phyloP scores from a whole-genome alignment of 2,888 invertebrate genomes.

The Ectemnius lituratus region DNA sequence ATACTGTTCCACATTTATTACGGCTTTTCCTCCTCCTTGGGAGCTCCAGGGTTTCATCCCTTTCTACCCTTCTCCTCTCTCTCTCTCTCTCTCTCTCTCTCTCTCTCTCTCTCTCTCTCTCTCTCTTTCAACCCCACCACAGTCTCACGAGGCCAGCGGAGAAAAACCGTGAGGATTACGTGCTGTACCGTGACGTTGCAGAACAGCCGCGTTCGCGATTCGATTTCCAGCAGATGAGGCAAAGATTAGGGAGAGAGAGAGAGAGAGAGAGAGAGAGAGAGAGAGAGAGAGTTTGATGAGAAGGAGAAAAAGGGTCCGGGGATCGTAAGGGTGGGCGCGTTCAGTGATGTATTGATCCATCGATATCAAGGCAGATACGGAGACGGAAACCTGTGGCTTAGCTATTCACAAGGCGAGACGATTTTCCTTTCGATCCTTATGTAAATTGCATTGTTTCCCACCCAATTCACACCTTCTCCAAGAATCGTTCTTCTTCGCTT shows the following conservation, averaged over 20 bases:
- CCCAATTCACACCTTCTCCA: slow-evolving; percentile 22
- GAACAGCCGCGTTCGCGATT: neutral
- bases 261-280: too few species aligned
- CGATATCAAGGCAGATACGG: slow-evolving; percentile 27
- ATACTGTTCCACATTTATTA: slow-evolving; percentile 18
- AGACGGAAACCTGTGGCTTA: slow-evolving; percentile 36
- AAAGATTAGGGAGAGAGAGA: neutral
- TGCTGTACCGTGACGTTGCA: slow-evolving; percentile 6
- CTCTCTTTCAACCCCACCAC: too few species aligned
- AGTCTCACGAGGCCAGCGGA: neutral
- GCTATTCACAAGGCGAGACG: slow-evolving; percentile 18
- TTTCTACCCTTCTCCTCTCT: neutral
- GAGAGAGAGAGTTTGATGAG: neutral
- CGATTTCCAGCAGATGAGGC: slow-evolving; percentile 1
- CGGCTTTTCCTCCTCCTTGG: neutral
- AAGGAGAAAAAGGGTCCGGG: neutral
- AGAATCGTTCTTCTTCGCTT: neutral
- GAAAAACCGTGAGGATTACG: slow-evolving; percentile 6
- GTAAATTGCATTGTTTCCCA: slow-evolving; percentile 42
- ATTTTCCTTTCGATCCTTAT: slow-evolving; percentile 31
- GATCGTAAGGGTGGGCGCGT: neutral
- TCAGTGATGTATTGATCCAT: slow-evolving; percentile 27
- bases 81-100: too few species aligned
- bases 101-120: too few species aligned
- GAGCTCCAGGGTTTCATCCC: neutral